Percentiles rank a stretch among this genome's conserved stretches.
These are phyloP conservation scores for Itoplectis maculator DNA, from an alignment of 2,888 invertebrate genomes.

Conservation along the genomic window DNA sequence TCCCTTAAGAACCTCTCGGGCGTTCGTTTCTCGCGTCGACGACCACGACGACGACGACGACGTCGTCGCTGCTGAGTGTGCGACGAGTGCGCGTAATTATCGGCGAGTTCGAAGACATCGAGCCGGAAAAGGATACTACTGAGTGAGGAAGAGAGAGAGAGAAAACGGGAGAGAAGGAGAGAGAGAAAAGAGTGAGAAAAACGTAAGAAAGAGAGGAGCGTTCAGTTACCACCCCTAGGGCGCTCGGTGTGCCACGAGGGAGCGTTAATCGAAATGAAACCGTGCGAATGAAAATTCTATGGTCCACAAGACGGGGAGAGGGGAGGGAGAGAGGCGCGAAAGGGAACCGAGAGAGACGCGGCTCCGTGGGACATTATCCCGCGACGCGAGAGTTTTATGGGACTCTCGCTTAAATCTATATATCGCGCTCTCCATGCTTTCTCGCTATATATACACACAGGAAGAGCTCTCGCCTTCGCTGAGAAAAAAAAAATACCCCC, in stretches of 20 bases:
- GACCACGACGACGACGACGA: conserved; percentile 69
- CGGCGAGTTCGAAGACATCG: conserved; percentile 77
- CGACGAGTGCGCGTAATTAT: conserved; percentile 74
- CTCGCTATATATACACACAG: conserved; percentile 28
- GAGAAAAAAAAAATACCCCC: conserved; percentile 22
- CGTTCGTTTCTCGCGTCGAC: conserved; percentile 71
- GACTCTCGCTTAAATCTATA: conserved; percentile 62
- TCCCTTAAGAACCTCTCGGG: conserved; percentile 78
- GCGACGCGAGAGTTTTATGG: conserved; percentile 74
- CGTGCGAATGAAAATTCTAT: conserved; percentile 83
- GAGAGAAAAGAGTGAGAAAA: conserved; percentile 31
- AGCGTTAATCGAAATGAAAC: conserved; percentile 83
- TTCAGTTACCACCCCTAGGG: conserved; percentile 53
- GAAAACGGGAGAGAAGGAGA: conserved; percentile 20
- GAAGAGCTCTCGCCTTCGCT: conserved; percentile 33
- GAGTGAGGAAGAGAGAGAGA: conserved; percentile 23
- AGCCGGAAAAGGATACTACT: conserved; percentile 71
- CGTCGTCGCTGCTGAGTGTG: too few species aligned
- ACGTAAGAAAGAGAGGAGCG: conserved; percentile 18
- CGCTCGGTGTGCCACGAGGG: conserved; percentile 66
- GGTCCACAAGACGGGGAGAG: conserved; percentile 68
- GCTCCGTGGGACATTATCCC: conserved; percentile 72
- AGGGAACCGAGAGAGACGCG: too few species aligned
- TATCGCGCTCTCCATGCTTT: conserved; percentile 51
- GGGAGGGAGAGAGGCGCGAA: conserved; percentile 20